These are phyloP conservation scores for Rhamnusium bicolor DNA, from an alignment of 2,888 invertebrate species.

Conservation along the genomic window DNA sequence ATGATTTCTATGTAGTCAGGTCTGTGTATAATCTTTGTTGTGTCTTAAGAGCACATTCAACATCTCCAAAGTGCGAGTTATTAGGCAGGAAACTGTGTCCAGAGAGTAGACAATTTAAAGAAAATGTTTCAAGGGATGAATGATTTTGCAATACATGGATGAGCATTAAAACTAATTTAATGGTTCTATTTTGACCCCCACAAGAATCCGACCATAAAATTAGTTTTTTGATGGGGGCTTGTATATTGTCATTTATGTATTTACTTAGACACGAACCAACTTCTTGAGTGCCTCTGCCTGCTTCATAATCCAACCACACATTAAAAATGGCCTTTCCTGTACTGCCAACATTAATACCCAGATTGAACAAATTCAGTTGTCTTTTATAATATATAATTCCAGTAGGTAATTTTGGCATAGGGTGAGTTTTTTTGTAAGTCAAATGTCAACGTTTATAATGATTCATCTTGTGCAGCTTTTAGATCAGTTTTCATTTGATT, in stretches of 20 bases:
- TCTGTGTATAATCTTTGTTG: slow-evolving; percentile 47
- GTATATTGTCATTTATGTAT: slow-evolving; percentile 17
- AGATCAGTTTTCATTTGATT: slow-evolving; percentile 29
- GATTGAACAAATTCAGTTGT: slow-evolving; percentile 51
- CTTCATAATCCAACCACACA: slow-evolving; percentile 38
- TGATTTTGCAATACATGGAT: slow-evolving; percentile 44
- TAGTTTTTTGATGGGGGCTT: slow-evolving; percentile 12
- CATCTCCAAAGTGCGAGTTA: slow-evolving; percentile 53
- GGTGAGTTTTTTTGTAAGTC: no score
- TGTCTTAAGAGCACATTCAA: slow-evolving; percentile 51
- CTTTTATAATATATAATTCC: slow-evolving; percentile 54
- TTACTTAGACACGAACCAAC: slow-evolving; percentile 31
- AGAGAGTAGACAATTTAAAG: slow-evolving; percentile 48
- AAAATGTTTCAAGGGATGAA: slow-evolving; percentile 39
- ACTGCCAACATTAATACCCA: slow-evolving; percentile 51
- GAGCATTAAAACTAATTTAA: slow-evolving; percentile 50
- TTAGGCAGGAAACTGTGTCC: slow-evolving; percentile 55
- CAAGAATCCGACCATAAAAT: slow-evolving; percentile 39
- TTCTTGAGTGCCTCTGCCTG: slow-evolving; percentile 35
- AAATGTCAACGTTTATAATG: slow-evolving; percentile 36
- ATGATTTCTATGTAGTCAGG: slow-evolving; percentile 51
- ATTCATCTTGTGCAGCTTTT: slow-evolving; percentile 17
- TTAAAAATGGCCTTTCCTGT: slow-evolving; percentile 44
- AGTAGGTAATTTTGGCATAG: slow-evolving; percentile 48
- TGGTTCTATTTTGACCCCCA: slow-evolving; percentile 49